A percentile compares a stretch with the other conserved stretches of the same genome.
These are phyloP conservation scores for Ceratina japonica DNA, from an alignment of 1,140 invertebrate genomes.

Conservation along the genomic window DNA sequence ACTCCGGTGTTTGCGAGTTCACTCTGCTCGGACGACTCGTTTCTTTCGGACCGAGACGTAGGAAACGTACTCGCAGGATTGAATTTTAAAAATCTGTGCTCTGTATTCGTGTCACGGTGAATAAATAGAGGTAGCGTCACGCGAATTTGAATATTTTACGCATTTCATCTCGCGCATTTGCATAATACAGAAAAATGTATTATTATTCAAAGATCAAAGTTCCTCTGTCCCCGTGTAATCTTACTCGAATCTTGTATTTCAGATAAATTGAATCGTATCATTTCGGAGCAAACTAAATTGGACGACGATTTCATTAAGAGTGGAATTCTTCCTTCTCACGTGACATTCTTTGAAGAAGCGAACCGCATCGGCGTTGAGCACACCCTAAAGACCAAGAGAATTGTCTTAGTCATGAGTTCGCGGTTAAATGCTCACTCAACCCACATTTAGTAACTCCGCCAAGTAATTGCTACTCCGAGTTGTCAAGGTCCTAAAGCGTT, in stretches of 20 bases:
- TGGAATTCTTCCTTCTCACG: neutral
- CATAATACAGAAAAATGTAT: neutral
- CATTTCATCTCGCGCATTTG: neutral
- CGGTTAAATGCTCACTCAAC: constrained; percentile 59
- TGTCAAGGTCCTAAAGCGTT: constrained; percentile 43
- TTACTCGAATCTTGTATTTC: neutral
- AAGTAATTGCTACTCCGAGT: constrained; percentile 58
- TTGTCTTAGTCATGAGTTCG: constrained; percentile 52
- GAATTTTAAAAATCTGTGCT: constrained; percentile 38
- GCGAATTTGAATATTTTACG: constrained; percentile 36
- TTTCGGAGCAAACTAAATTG: neutral
- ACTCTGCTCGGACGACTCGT: neutral
- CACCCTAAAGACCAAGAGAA: constrained; percentile 46
- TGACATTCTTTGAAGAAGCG: neutral
- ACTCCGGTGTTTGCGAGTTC: neutral
- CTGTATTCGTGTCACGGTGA: constrained; percentile 25
- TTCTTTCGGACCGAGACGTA: neutral
- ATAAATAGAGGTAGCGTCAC: constrained; percentile 13
- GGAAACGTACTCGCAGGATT: constrained; percentile 22
- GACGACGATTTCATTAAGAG: neutral
- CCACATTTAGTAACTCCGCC: constrained; percentile 48
- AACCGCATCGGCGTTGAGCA: constrained; percentile 5
- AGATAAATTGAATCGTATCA: neutral
- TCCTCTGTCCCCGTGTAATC: no score
- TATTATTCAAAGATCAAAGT: constrained; percentile 2